Conservation (phyloP, 2,888 invertebrate genomes). For the Iphiclides podalirius region DNA sequence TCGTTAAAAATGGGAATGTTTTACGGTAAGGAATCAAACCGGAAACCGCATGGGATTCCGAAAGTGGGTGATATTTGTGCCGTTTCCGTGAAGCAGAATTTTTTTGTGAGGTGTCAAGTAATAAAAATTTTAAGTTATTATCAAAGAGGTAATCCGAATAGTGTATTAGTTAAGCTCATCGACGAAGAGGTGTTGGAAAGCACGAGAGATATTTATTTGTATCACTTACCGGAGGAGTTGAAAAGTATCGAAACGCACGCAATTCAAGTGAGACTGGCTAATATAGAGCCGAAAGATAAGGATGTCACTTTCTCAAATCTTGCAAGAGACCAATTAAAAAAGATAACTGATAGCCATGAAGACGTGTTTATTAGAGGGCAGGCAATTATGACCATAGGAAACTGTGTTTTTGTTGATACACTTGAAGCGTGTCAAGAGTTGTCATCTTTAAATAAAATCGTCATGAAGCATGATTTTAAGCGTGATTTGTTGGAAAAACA, state of each 20-base stretch:
- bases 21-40: constrained; percentile 55
- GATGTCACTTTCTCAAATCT: constrained; percentile 61
- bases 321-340: constrained; percentile 47
- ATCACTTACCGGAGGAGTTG: constrained; percentile 73
- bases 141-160: constrained; percentile 47
- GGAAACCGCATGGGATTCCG: constrained; percentile 54
- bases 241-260: constrained; percentile 65
- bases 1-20: constrained; percentile 61
- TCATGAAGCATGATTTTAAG: constrained; percentile 78
- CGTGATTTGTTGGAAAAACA: constrained; percentile 68
- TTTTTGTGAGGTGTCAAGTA: constrained; percentile 80
- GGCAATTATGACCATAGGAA: constrained; percentile 79
- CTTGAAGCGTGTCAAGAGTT: constrained; percentile 80
- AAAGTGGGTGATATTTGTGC: constrained; percentile 81
- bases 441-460: constrained; percentile 62
- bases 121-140: constrained; percentile 57
- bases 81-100: constrained; percentile 61
- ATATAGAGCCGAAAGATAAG: constrained; percentile 59
- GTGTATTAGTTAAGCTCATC: constrained; percentile 75
- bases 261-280: constrained; percentile 54
- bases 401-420: constrained; percentile 83
- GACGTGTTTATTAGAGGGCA: constrained; percentile 63
- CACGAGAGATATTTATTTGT: constrained; percentile 61
- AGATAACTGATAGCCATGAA: constrained; percentile 48
- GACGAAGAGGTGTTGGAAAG: constrained; percentile 78